Base-by-base conservation (phyloP, 2,113 vertebrate genomes). In the Neogobius melanostomus region DNA sequence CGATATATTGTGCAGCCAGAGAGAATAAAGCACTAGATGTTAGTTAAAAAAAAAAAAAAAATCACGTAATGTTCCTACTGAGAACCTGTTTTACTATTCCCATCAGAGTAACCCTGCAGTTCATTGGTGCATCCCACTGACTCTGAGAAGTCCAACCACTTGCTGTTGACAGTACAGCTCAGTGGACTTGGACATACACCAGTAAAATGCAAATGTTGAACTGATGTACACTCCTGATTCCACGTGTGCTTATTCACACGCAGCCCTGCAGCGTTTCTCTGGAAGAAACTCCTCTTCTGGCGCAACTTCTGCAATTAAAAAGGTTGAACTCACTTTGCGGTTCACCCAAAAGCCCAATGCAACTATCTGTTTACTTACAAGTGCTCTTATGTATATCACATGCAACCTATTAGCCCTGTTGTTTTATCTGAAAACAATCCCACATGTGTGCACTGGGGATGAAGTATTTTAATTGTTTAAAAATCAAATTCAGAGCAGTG, bases 241-340 rank as follows among this genome's bases (percentile, higher is more conserved):
- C 36, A 59, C 21, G 2, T 21, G 21, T 21, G 21, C 21, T 21
- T 21, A 36, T 59, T 59, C 56, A 36, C 56, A 59, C 21, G 56
- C 11, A 42, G 56, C 28, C 11, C 56, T 59, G 53, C 53, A 9
- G 53, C 5, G 17, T 6, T 21, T 56, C 28, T 59, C 56, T 59
- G 28, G 54, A 11, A 59, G 12, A 59, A 6, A 14, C 28, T 42
- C 56, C 28, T 59, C 28, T 42, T 11, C 56, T 59, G 56, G 56
- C 28, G 14, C 11, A 14, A 42, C 10, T 14, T 12, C 11, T 42
- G 56, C 56, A 59, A 59, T 42, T 59, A 59, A 59, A 36, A 59
- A 59, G 28, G 28, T 36, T 59, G 56, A 59, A 59, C 56, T 59
- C 56, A 59, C 56, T 59, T 59, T 59, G 28, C 5, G 11, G 56